These are phyloP conservation scores for Scaptomyza parva DNA, from an alignment of 2,888 invertebrate genomes.

Conservation along the genomic window DNA sequence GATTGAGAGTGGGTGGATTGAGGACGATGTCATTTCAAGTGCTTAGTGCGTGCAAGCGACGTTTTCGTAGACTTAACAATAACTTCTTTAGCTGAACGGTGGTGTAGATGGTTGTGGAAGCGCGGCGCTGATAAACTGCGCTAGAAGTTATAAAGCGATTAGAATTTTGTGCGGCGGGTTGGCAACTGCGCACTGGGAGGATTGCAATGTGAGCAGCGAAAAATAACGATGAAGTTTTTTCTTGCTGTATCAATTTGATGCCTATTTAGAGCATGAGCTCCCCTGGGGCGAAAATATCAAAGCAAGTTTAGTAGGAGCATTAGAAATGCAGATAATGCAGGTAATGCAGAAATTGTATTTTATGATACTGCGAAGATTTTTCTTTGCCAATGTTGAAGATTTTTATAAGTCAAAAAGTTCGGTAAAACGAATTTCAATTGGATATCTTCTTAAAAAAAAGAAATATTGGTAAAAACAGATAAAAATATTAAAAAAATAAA, in stretches of 20 bases:
- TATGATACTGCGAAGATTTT: slow-evolving; percentile 57
- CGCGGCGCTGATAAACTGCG: slow-evolving; percentile 67
- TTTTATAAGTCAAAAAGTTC: slow-evolving; percentile 42
- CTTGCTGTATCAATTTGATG: slow-evolving; percentile 73
- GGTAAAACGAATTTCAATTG: slow-evolving; percentile 16
- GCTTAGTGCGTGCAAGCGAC: slow-evolving; percentile 65
- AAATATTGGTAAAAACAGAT: background rate
- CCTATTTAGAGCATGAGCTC: slow-evolving; percentile 62
- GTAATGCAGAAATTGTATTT: slow-evolving; percentile 74
- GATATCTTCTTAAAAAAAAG: background rate
- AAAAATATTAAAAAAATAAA: no score
- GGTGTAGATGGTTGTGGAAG: slow-evolving; percentile 14
- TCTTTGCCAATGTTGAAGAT: slow-evolving; percentile 26
- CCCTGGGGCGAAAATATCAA: slow-evolving; percentile 31
- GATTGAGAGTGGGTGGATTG: background rate
- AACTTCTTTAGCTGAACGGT: slow-evolving; percentile 61
- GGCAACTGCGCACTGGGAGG: slow-evolving; percentile 24
- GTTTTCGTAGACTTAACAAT: slow-evolving; percentile 63
- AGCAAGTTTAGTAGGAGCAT: background rate
- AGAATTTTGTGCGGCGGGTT: slow-evolving; percentile 56
- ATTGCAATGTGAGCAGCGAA: slow-evolving; percentile 23
- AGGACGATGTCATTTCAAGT: slow-evolving; percentile 56
- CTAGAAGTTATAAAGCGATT: slow-evolving; percentile 79
- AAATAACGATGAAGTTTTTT: slow-evolving; percentile 34
- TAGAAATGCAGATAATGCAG: slow-evolving; percentile 52